Conservation (phyloP, 2,888 invertebrate genomes). For the Cataglyphis cursor region DNA sequence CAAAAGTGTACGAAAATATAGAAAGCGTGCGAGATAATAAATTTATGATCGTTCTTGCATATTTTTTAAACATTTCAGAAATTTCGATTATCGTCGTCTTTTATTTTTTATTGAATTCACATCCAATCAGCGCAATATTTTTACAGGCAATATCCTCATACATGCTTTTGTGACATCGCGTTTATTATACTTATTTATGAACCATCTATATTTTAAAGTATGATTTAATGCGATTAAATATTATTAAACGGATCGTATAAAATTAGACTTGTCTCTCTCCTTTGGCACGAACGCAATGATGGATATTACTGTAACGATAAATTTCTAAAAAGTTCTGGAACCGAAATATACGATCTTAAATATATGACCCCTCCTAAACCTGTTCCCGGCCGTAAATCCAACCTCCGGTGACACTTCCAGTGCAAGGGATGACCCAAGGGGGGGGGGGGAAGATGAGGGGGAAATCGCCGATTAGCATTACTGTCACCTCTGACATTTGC, state of each 20-base stretch:
- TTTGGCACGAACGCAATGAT: neutral
- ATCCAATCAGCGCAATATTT: neutral
- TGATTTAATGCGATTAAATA: conserved; percentile 1
- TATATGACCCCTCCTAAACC: conserved; percentile 46
- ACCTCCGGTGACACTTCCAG: conserved; percentile 53
- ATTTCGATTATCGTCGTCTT: neutral
- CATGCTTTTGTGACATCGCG: neutral
- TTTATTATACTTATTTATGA: neutral
- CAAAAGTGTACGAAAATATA: neutral
- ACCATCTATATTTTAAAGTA: neutral
- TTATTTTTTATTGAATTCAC: neutral
- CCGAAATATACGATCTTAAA: conserved; percentile 46
- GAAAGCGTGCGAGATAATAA: neutral
- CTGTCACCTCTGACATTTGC: conserved; percentile 31
- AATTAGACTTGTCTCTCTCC: neutral
- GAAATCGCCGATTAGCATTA: conserved; percentile 46
- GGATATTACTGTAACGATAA: conserved; percentile 50
- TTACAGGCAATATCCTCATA: neutral
- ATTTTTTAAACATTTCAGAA: neutral
- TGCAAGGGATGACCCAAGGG: conserved; percentile 17
- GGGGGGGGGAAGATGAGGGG: neutral
- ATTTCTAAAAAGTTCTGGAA: conserved; percentile 61
- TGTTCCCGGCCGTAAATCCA: conserved; percentile 53
- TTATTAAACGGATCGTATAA: neutral
- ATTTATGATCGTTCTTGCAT: neutral